Percentiles rank a stretch among this genome's conserved stretches.
Evolutionary conservation across 2,888 invertebrate species (phyloP).

Genomic region (Eristalis arbustorum): DNA sequence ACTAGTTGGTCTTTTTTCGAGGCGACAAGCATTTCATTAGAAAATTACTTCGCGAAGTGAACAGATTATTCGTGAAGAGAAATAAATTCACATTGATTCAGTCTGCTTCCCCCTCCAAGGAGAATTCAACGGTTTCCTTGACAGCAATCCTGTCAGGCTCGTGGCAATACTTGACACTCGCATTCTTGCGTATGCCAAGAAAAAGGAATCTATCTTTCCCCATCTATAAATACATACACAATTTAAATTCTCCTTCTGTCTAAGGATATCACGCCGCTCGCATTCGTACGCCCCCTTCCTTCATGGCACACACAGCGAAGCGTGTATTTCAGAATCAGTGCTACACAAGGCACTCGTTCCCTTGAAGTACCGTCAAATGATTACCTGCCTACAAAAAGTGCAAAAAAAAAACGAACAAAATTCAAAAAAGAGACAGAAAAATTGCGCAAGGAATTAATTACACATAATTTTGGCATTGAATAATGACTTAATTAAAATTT

Average conservation of each 20-base stretch:
- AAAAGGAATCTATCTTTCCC: not conserved
- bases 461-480: constrained; percentile 40
- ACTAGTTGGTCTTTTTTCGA: no score
- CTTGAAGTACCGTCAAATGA: not conserved
- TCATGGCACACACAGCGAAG: not conserved
- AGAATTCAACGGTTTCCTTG: not conserved
- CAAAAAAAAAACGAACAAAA: not conserved
- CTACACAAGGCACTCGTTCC: not conserved
- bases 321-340: not conserved
- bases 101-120: not conserved
- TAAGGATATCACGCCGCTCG: not conserved
- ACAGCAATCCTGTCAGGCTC: not conserved
- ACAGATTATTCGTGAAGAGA: not conserved
- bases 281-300: not conserved
- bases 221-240: not conserved
- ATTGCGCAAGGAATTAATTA: constrained; percentile 8
- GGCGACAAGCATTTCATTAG: no score
- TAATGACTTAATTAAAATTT: constrained; percentile 52
- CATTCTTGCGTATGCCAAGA: not conserved
- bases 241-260: not conserved
- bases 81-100: not conserved
- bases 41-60: not conserved
- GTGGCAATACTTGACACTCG: not conserved
- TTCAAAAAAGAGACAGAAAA: not conserved
- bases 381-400: not conserved